A percentile compares a stretch with the other conserved stretches of the same genome.
Conservation (phyloP, 2,888 invertebrate species). For the Drosophila buzzatii region DNA sequence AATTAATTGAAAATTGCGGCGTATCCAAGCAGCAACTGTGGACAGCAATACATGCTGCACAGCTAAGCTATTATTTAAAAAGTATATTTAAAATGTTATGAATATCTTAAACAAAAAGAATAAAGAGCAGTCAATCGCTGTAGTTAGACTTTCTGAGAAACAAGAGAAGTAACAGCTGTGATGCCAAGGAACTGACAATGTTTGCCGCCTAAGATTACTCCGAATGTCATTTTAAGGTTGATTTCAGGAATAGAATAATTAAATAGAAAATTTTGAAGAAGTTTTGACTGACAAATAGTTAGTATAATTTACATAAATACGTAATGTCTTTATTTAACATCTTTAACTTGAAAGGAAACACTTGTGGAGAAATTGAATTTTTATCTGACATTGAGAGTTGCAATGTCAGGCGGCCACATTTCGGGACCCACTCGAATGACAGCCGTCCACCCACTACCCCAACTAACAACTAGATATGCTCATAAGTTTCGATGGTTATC, state of each 20-base stretch:
- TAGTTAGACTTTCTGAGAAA: neutral
- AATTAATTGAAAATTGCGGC: neutral
- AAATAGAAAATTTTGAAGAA: neutral
- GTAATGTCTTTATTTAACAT: neutral
- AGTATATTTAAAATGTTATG: too few species aligned
- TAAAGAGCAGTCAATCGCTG: neutral
- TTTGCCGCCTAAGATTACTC: neutral
- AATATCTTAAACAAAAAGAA: too few species aligned
- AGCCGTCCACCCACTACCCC: constrained; percentile 1
- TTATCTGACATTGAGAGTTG: constrained; percentile 1
- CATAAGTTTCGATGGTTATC: constrained; percentile 48
- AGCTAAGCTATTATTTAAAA: neutral
- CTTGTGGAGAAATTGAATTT: constrained; percentile 25
- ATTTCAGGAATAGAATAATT: constrained; percentile 1
- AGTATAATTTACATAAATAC: neutral
- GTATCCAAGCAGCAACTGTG: neutral
- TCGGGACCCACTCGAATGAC: constrained; percentile 3
- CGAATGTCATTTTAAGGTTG: neutral
- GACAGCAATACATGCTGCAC: neutral
- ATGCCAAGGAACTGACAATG: neutral
- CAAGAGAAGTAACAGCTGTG: neutral
- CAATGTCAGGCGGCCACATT: constrained; percentile 19
- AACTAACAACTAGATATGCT: constrained; percentile 8
- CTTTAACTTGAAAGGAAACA: constrained; percentile 3
- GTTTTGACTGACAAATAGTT: neutral